Evolutionary conservation across 2,888 invertebrate genomes (phyloP).

Genomic region (Sarcophaga rosellei): DNA sequence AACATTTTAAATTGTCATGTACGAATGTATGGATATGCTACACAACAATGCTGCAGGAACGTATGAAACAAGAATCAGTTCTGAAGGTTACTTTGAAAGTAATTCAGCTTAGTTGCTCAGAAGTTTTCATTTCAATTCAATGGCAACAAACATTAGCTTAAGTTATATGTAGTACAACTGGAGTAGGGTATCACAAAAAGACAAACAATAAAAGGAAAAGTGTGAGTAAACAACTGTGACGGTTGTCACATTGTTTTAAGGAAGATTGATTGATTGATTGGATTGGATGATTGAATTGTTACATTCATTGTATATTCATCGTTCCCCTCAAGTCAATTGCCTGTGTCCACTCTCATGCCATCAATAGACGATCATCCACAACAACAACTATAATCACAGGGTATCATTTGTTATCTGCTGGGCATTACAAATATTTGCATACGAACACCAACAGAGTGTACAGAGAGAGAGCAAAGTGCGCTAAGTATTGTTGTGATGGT

Average conservation of each 20-base stretch:
- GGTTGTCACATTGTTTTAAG: slow-evolving; percentile 59
- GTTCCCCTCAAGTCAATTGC: neutral
- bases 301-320: slow-evolving; percentile 19
- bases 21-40: no score
- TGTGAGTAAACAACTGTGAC: slow-evolving; percentile 50
- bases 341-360: neutral
- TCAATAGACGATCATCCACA: neutral
- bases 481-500: neutral
- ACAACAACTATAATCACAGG: neutral
- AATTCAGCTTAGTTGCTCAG: no score
- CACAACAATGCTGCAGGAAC: no score
- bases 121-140: no score
- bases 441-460: neutral
- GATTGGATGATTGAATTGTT: slow-evolving; percentile 57
- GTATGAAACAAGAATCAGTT: no score
- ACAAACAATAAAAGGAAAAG: slow-evolving; percentile 22
- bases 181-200: slow-evolving; percentile 44
- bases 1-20: no score
- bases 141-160: no score
- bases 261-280: slow-evolving; percentile 52
- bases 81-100: no score
- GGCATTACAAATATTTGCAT: slow-evolving; percentile 51
- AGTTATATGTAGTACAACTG: neutral
- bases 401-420: slow-evolving; percentile 21
- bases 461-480: neutral